Evolutionary conservation across 2,888 invertebrate genomes (phyloP).

Genomic region (Cerceris rybyensis): DNA sequence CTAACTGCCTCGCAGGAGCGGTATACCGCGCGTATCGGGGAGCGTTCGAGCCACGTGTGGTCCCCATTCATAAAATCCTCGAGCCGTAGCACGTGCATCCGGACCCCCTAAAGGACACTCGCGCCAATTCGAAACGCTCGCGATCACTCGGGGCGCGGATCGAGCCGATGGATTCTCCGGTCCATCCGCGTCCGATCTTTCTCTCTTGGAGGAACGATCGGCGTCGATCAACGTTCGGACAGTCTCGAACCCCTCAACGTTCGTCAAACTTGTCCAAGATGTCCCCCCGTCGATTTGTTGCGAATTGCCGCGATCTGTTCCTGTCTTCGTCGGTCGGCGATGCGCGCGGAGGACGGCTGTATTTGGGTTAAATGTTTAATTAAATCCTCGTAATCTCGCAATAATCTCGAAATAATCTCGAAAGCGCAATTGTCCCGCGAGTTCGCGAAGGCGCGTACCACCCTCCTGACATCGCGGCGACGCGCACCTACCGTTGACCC

Average conservation of each 20-base stretch:
- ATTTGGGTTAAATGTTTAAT: slow-evolving; percentile 33
- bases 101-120: slow-evolving; percentile 40
- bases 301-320: neutral
- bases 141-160: neutral
- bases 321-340: neutral
- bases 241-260: neutral
- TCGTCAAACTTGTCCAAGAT: neutral
- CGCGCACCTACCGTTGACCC: neutral
- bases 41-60: slow-evolving; percentile 67
- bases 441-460: neutral
- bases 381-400: slow-evolving; percentile 41
- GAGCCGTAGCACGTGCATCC: slow-evolving; percentile 62
- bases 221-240: neutral
- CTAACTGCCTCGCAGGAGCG: slow-evolving; percentile 62
- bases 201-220: neutral
- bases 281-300: neutral
- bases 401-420: slow-evolving; percentile 30
- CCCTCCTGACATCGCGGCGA: no score
- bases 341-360: neutral
- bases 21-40: slow-evolving; percentile 60
- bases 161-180: neutral
- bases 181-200: slow-evolving; percentile 11
- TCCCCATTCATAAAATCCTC: slow-evolving; percentile 69
- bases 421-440: slow-evolving; percentile 27
- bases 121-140: slow-evolving; percentile 8